phyloP scores from a whole-genome alignment of 2,113 vertebrate genomes.

The Circaetus cinerascens region DNA sequence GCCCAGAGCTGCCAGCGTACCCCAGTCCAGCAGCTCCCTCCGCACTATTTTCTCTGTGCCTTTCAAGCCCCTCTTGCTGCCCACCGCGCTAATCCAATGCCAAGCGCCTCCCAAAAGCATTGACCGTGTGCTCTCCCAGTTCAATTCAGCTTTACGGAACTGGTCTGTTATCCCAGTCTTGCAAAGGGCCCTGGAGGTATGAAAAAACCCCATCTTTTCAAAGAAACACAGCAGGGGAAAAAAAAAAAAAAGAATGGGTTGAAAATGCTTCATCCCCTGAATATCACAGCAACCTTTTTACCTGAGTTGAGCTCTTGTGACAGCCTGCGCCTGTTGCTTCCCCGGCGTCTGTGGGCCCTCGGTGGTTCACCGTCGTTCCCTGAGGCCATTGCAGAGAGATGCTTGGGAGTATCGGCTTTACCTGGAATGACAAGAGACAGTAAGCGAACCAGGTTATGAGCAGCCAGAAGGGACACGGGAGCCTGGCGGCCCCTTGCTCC shows the following conservation, averaged over 20 bases:
- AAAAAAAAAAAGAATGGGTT: not conserved
- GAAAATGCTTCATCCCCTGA: not conserved
- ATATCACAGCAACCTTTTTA: not conserved
- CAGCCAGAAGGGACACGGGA: not conserved
- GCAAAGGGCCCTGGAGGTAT: not conserved
- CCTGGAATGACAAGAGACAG: not conserved
- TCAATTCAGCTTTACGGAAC: accelerated
- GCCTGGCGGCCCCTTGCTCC: accelerated
- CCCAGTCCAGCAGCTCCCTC: not conserved
- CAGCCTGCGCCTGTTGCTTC: not conserved
- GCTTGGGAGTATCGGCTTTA: not conserved
- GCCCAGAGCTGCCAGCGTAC: not conserved
- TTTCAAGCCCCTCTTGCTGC: not conserved
- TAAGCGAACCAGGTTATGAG: not conserved
- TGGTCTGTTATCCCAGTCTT: not conserved
- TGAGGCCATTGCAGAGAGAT: conserved; percentile 42
- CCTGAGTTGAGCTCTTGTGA: conserved; percentile 12
- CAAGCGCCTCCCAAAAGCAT: not conserved
- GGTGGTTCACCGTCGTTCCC: not conserved
- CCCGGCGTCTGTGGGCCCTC: accelerated
- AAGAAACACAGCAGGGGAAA: not conserved
- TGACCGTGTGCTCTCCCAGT: accelerated
- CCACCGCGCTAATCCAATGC: accelerated
- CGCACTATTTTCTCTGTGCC: accelerated
- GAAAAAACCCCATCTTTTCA: not conserved